phyloP scores from a whole-genome alignment of 2,113 vertebrate species.

The Ploceus nigricollis region DNA sequence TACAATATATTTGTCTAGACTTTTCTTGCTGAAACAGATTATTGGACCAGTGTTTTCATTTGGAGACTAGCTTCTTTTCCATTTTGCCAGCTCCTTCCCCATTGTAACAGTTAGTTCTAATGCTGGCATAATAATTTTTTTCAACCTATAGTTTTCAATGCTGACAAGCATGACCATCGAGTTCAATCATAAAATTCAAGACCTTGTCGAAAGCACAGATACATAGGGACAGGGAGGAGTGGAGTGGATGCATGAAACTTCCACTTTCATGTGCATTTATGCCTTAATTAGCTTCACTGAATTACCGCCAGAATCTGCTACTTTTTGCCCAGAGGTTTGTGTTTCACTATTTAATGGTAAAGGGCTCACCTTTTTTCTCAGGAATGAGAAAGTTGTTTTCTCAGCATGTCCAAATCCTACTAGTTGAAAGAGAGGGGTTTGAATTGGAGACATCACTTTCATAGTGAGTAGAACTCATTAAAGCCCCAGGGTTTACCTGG shows the following conservation, averaged over 20 bases:
- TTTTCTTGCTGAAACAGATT: background rate
- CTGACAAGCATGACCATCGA: background rate
- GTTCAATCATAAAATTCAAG: background rate
- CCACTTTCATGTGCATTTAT: background rate
- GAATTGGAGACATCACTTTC: background rate
- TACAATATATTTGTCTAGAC: conserved; percentile 16
- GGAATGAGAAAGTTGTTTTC: conserved; percentile 39
- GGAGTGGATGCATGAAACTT: background rate
- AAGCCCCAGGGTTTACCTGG: background rate
- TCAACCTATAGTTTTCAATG: background rate
- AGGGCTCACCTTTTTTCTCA: conserved; percentile 37
- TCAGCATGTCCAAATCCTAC: background rate
- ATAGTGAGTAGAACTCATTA: background rate
- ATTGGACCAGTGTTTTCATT: conserved; percentile 11
- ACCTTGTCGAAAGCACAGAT: background rate
- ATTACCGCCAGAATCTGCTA: background rate
- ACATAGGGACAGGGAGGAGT: background rate
- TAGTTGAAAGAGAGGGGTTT: background rate
- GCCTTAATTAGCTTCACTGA: conserved; percentile 34
- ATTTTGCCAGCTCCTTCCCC: background rate
- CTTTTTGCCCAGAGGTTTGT: conserved; percentile 1
- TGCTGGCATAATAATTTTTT: background rate
- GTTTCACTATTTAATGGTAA: conserved; percentile 6
- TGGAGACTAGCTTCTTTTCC: background rate
- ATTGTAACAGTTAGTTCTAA: background rate